Percentiles rank a stretch among this genome's conserved stretches.
Conservation (phyloP, 2,113 vertebrate genomes). For the Bubalus kerabau region DNA sequence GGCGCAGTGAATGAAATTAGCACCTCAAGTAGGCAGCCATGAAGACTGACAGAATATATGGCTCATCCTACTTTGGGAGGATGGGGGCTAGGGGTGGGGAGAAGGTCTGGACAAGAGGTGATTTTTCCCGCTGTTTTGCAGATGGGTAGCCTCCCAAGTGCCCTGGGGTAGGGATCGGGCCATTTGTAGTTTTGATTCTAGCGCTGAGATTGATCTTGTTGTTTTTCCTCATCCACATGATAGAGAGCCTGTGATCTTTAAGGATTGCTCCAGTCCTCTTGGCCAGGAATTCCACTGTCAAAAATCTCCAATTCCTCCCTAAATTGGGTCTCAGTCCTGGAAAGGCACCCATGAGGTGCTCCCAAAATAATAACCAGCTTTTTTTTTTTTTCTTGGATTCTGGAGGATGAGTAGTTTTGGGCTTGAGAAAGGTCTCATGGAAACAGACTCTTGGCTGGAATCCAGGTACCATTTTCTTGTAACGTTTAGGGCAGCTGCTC, state of each 20-base stretch:
- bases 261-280: not conserved
- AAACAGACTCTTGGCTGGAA: not conserved
- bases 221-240: not conserved
- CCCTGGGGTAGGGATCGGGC: not conserved
- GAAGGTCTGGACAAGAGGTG: not conserved
- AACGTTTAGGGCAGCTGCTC: not conserved
- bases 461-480: not conserved
- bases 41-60: not conserved
- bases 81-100: not conserved
- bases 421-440: not conserved
- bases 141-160: not conserved
- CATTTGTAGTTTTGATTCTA: not conserved
- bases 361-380: not conserved
- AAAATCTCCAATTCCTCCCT: not conserved
- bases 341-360: not conserved
- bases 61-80: not conserved
- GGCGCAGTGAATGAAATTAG: fast-evolving
- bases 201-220: not conserved
- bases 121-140: not conserved
- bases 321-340: not conserved
- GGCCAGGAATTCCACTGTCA: not conserved
- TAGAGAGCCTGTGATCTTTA: not conserved
- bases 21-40: not conserved
- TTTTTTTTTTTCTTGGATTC: not conserved
- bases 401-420: not conserved